Base-by-base conservation (phyloP, 2,797 vertebrate genomes). In the Aphelocoma californica region DNA sequence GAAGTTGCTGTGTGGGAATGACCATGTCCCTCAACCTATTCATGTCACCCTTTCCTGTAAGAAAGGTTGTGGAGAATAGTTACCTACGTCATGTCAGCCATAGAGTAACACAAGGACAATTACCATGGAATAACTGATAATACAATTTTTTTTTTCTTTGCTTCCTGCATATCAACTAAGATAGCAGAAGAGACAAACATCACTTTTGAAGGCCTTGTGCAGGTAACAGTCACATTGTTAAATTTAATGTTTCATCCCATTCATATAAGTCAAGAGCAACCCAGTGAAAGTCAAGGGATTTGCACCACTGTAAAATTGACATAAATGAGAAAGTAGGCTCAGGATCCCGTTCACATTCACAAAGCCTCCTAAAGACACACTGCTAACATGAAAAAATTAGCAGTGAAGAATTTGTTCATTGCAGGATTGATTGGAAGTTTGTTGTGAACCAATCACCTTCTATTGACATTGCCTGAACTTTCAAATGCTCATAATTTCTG, bases 301-400 rank as follows among this genome's bases (percentile, higher is more conserved):
- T 66, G 9, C 36, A 34, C 7, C 51, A 70, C 2, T 56, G 13
- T 38, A 54, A 57, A 14, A 28, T 1, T 67, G 42, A 36, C 20
- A 29, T 21, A 79, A 84, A 74, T 8, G 25, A 84, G 23, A 71
- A 82, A 66, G 5, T 5, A n/a, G 20, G 8, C 36, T 17, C 44
- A 83, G 20, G 53, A 80, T 66, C 28, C 7, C 42, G 12, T 26
- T 56, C 32, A 53, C 17, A 51, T n/a, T 75, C 48, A 89, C 31
- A 58, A 79, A 79, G 24, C 6, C 12, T 64, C 0, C 0, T 9
- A 51, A n/a, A 69, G 56, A 40, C 8, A 32, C 1, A 3, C 12
- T 64, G 31, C 18, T 50, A 72, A 64, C 7, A 42, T 11, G 14
- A 14, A 21, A 71, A 92, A 57, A 53, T 16, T 15, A 87, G 0